Base-by-base conservation (phyloP, 1,140 invertebrate species). In the Harpegnathos saltator region DNA sequence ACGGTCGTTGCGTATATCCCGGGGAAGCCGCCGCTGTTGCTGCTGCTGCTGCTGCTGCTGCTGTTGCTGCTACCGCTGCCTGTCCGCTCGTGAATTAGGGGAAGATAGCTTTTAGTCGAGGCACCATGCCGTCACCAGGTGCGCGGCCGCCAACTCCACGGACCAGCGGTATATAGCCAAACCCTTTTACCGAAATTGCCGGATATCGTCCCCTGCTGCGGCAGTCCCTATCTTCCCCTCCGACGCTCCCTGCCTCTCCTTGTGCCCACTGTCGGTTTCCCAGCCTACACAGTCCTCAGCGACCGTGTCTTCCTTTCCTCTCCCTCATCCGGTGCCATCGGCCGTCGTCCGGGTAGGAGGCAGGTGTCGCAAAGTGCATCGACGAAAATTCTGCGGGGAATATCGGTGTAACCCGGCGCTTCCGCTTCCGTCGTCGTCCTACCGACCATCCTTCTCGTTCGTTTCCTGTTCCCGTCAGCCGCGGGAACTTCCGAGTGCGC, bases 151-250 rank as follows among this genome's bases (percentile, higher is more conserved):
- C 54, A 38, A 59, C 65, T 62, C 63, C 33, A 83, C 33, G 77
- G 29, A 63, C 54, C 24, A 74, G 52, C 68, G 68, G 75, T 84
- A 85, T 89, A 91, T 91, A 87, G 83, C 71, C 61, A 87, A 92
- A 92, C 90, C 91, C 91, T 92, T 92, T 92, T 91, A 92, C 91
- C 86, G 72, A 92, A 92, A 92, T 92, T 92, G 89, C 91, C 81
- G 78, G 84, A 85, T 88, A 88, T 82, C 86, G 69, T 19, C 85
- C 71, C 75, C 59, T 52, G 29, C 63, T 68, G 50, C 9, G 24
- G 26, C 62, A 24, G 24, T 38, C 75, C 77, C 72, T 72, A 74
- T 65, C 22, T 48, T 48, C 26, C 15, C 12, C 12, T 68, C 54
- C 58, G 14, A 15, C 22, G 38, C 4, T 48, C 22, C 62, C 26